phyloP scores from a whole-genome alignment of 2,888 invertebrate species.

The Ectemnius lituratus region DNA sequence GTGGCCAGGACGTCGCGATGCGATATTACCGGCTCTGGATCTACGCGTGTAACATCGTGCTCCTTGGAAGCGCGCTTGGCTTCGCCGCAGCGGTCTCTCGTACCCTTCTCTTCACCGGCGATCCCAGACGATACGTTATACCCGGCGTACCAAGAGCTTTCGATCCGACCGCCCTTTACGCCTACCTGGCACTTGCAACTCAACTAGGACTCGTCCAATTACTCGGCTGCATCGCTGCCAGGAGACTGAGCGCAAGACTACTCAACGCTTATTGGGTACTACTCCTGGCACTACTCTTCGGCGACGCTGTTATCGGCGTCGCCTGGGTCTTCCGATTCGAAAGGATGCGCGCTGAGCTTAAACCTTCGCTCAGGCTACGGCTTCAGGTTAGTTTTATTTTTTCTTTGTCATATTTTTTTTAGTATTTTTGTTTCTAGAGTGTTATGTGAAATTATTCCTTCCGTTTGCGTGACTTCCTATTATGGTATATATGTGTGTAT shows the following conservation, averaged over 20 bases:
- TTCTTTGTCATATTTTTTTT: not conserved
- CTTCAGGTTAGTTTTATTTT: conserved; percentile 76
- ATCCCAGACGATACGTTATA: conserved; percentile 85
- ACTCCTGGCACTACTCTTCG: conserved; percentile 87
- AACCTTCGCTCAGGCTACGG: conserved; percentile 83
- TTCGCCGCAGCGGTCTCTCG: conserved; percentile 88
- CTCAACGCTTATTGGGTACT: conserved; percentile 92
- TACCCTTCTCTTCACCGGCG: conserved; percentile 82
- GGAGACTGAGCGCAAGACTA: conserved; percentile 88
- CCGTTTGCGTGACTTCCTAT: no score
- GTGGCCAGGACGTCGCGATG: conserved; percentile 83
- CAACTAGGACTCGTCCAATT: conserved; percentile 86
- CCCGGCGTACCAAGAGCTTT: conserved; percentile 86
- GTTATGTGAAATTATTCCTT: no score
- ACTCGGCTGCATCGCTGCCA: conserved; percentile 89
- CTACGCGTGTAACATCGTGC: conserved; percentile 93
- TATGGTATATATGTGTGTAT: no score
- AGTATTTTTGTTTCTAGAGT: not conserved
- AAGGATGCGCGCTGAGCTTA: conserved; percentile 86
- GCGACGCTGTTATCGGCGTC: conserved; percentile 90
- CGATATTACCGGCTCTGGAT: conserved; percentile 95
- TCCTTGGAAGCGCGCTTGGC: conserved; percentile 89
- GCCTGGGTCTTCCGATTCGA: conserved; percentile 92
- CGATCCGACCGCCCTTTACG: conserved; percentile 91
- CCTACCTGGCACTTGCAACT: conserved; percentile 88